Percentiles rank a stretch among this genome's conserved stretches.
phyloP scores from a whole-genome alignment of 2,113 vertebrate species.

The Ornithorhynchus anatinus region DNA sequence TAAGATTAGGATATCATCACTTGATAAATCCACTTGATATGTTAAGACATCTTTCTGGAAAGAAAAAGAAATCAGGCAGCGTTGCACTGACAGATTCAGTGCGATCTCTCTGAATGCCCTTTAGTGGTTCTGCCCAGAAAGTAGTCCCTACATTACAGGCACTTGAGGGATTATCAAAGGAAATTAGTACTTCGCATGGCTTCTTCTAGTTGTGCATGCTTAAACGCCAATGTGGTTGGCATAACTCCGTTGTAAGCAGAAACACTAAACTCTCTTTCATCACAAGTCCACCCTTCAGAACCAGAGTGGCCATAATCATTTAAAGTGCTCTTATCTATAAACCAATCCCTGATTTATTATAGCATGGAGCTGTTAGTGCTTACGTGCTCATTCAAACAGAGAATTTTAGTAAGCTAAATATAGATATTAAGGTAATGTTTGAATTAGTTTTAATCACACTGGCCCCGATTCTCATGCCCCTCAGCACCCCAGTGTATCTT shows the following conservation, averaged over 20 bases:
- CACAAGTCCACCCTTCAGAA: neutral
- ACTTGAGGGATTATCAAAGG: neutral
- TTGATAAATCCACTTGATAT: neutral
- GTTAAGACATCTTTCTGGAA: too few relatives aligned
- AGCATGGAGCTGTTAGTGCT: slow-evolving; percentile 11
- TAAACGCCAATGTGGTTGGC: slow-evolving; percentile 2
- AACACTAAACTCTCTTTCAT: neutral
- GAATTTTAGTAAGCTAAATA: slow-evolving; percentile 37
- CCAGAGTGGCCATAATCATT: slow-evolving; percentile 28
- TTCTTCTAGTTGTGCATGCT: neutral
- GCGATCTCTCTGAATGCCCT: too few relatives aligned
- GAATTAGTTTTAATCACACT: slow-evolving; percentile 46
- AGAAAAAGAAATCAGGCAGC: too few relatives aligned
- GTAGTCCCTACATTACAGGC: neutral
- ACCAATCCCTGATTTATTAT: slow-evolving; percentile 26
- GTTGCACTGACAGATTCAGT: too few relatives aligned
- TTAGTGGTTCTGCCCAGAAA: neutral
- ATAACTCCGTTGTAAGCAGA: slow-evolving; percentile 22
- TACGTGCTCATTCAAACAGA: neutral
- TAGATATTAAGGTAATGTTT: slow-evolving; percentile 48
- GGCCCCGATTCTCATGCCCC: slow-evolving; percentile 34
- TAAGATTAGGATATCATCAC: neutral
- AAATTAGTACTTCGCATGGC: neutral
- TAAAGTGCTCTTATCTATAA: slow-evolving; percentile 17
- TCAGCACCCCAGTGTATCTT: slow-evolving; percentile 13